Percentiles rank a stretch among this genome's conserved stretches.
phyloP scores from a whole-genome alignment of 2,113 vertebrate species.

The Pseudopodoces humilis region DNA sequence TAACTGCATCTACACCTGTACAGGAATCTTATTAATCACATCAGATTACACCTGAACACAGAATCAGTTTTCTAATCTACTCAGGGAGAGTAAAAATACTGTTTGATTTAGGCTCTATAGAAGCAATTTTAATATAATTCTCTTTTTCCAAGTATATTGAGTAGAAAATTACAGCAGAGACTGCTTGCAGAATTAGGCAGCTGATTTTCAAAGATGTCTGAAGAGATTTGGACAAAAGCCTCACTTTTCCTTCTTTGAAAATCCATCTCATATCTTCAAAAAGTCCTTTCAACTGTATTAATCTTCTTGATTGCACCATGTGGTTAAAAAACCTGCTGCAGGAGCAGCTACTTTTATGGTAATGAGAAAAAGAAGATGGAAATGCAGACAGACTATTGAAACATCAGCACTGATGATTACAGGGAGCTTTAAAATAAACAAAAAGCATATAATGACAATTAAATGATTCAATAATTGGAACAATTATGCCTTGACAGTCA shows the following conservation, averaged over 20 bases:
- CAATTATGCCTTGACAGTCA: background rate
- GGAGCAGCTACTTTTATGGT: background rate
- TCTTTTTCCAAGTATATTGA: background rate
- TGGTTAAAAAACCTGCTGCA: background rate
- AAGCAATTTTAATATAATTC: background rate
- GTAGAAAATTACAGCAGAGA: conserved; percentile 4
- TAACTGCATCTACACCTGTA: background rate
- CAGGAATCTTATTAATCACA: background rate
- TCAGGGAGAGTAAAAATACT: conserved; percentile 24
- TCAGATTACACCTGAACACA: conserved; percentile 1
- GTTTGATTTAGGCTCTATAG: conserved; percentile 9
- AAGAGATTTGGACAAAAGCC: background rate
- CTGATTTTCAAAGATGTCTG: background rate
- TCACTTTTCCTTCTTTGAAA: background rate
- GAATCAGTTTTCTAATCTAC: conserved; percentile 7
- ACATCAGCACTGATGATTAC: background rate
- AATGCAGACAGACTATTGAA: background rate
- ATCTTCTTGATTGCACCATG: conserved; percentile 5
- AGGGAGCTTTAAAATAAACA: background rate
- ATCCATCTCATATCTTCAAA: conserved; percentile 4
- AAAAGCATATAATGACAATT: background rate
- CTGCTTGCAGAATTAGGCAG: background rate
- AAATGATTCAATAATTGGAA: conserved; percentile 35
- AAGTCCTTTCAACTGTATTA: background rate
- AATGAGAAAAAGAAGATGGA: background rate